These are phyloP conservation scores for Protonemura montana DNA, from an alignment of 2,888 invertebrate genomes.

Conservation along the genomic window DNA sequence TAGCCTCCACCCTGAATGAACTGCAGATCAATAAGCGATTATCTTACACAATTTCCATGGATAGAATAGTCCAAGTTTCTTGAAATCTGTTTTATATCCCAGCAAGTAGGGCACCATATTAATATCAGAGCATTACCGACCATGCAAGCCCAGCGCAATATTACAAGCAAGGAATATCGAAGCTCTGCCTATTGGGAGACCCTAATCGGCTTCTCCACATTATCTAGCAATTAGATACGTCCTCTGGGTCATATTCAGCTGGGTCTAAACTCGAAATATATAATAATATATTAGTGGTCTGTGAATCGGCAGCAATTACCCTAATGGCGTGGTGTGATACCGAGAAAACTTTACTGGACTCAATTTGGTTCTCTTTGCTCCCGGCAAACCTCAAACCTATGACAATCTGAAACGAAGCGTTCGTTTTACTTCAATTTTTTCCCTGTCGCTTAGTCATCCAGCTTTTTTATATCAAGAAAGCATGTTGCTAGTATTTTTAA, in stretches of 20 bases:
- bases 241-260: constrained; percentile 16
- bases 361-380: neutral
- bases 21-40: neutral
- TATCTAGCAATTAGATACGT: neutral
- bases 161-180: neutral
- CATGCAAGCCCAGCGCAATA: neutral
- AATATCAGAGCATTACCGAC: neutral
- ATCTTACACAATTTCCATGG: neutral
- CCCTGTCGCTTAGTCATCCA: neutral
- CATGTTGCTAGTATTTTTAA: neutral
- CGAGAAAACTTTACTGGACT: neutral
- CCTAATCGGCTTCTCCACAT: constrained; percentile 2
- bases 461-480: neutral
- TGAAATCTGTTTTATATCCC: neutral
- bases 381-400: neutral
- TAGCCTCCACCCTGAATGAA: neutral
- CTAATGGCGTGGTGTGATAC: neutral
- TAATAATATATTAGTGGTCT: constrained; percentile 8
- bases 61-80: neutral
- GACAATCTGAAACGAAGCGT: neutral
- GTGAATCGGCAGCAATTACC: constrained; percentile 9
- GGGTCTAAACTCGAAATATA: constrained; percentile 1
- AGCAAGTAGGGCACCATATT: neutral
- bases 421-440: neutral
- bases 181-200: neutral